Conservation (phyloP, 1,140 invertebrate genomes). For the Trissolcus basalis region DNA sequence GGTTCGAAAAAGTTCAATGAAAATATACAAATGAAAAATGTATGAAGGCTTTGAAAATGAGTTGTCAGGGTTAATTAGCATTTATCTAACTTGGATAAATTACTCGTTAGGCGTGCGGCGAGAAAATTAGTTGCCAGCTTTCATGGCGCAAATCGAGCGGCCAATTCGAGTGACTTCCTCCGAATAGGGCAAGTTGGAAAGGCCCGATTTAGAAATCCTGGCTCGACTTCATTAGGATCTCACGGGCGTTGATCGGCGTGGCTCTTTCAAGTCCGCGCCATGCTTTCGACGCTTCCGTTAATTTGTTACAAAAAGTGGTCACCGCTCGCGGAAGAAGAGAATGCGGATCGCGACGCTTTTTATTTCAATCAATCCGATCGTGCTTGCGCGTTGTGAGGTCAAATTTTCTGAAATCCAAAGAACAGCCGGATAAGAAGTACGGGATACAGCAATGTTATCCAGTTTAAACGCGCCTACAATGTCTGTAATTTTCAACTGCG, state of each 20-base stretch:
- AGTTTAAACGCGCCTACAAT: conserved; percentile 39
- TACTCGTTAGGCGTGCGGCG: neutral
- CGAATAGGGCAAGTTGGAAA: conserved; percentile 19
- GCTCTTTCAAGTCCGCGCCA: conserved; percentile 17
- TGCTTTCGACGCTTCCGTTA: conserved; percentile 22
- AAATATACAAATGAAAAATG: no score
- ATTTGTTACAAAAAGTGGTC: conserved; percentile 42
- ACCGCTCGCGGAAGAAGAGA: conserved; percentile 26
- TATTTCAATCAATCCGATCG: neutral
- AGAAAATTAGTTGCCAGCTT: conserved; percentile 19
- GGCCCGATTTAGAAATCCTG: conserved; percentile 12
- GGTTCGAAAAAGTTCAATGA: neutral
- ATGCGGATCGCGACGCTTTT: conserved; percentile 9
- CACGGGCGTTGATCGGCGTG: conserved; percentile 4
- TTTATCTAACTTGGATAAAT: neutral
- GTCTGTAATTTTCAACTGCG: conserved; percentile 22
- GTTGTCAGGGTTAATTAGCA: no score
- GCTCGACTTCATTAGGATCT: conserved; percentile 27
- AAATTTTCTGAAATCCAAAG: conserved; percentile 62
- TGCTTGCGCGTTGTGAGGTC: conserved; percentile 22
- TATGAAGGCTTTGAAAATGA: no score
- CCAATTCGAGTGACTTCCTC: conserved; percentile 7
- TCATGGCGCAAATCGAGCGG: conserved; percentile 3
- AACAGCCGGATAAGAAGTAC: conserved; percentile 24
- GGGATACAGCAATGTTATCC: conserved; percentile 28